Percentiles rank a stretch among this genome's conserved stretches.
phyloP scores from a whole-genome alignment of 2,888 invertebrate genomes.

The Cerastoderma edule region DNA sequence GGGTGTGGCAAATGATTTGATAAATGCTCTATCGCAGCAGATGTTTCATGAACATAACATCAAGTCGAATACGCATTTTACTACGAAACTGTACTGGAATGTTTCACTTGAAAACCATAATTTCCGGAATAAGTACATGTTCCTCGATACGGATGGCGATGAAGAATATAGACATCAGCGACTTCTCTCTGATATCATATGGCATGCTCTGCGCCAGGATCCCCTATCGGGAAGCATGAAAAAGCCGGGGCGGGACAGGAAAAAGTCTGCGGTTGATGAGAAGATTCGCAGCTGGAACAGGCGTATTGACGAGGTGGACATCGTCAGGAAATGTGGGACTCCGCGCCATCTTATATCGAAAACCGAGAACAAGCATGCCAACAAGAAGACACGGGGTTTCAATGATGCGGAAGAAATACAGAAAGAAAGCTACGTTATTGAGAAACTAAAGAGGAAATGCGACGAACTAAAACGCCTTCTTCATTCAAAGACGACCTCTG shows the following conservation, averaged over 20 bases:
- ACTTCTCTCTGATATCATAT: slow-evolving; percentile 13
- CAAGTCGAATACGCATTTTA: not conserved
- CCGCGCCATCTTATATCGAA: not conserved
- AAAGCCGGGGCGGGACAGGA: not conserved
- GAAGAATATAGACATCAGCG: not conserved
- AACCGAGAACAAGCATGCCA: not conserved
- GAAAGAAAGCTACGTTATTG: not conserved
- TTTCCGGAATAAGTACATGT: not conserved
- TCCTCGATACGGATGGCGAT: not conserved
- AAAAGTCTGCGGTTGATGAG: not conserved
- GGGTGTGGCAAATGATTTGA: not conserved
- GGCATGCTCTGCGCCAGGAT: not conserved
- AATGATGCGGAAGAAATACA: not conserved
- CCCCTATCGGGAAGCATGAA: not conserved
- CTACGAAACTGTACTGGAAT: not conserved
- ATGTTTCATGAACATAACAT: not conserved
- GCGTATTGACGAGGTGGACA: slow-evolving; percentile 8
- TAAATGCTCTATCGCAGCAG: not conserved
- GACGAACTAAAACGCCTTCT: not conserved
- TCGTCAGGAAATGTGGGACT: slow-evolving; percentile 17
- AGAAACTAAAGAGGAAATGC: slow-evolving; percentile 5
- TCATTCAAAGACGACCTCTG: not conserved
- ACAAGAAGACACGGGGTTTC: too few relatives aligned
- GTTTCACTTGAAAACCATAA: not conserved
- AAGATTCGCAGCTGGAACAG: slow-evolving; percentile 13